Evolutionary conservation across 1,140 invertebrate species (phyloP), one percentile per base, ranked within the genome.

Genomic region (Aphelenchoides avenae): DNA sequence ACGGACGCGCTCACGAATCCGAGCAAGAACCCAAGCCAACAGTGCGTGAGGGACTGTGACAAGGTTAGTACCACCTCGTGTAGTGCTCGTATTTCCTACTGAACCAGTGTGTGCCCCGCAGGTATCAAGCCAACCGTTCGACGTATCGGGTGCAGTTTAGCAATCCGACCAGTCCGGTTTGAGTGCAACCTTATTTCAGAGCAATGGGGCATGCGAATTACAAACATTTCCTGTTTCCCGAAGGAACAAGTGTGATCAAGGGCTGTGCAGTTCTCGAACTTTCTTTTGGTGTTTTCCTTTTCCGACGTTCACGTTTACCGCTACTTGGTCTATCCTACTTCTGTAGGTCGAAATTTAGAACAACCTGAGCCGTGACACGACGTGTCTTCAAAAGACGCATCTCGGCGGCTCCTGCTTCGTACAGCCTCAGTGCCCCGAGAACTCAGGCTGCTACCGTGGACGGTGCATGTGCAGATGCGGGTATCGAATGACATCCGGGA

Each of bases 361-460:
- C n/a, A 58, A 57, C 40, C 49, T 75, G 31, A 68, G 68, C 18
- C 67, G 70, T 27, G 73, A 77, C 51, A 77, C 73, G 13, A 70
- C 55, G 42, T 75, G 73, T 48, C 54, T 75, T 6, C 56, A 52
- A 37, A 58, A 60, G 59, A 55, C 54, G 1, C 47, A 58, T 15
- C 60, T 75, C 0, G 73, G 70, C 9, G 69, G 53, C 1, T 47
- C 67, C n/a, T 75, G 73, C 42, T 75, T 75, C 51, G 70, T 75
- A 7, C 73, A 75, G 58, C 66, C 64, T 37, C 73, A 75, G 51
- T 75, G 73, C 33, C 73, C 73, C 1, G 54, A 61, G 13, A 73
- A 75, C 34, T 68, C 74, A 3, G 73, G 73, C 3, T 75, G 73
- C 40, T 75, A 75, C 40, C 51, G 73, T 15, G 73, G 73, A 15